Percentiles rank a stretch among this genome's conserved stretches.
Conservation (phyloP, 30 jellyfish, hydroid and myxozoan species). For the Pseudorhiza aurosa region DNA sequence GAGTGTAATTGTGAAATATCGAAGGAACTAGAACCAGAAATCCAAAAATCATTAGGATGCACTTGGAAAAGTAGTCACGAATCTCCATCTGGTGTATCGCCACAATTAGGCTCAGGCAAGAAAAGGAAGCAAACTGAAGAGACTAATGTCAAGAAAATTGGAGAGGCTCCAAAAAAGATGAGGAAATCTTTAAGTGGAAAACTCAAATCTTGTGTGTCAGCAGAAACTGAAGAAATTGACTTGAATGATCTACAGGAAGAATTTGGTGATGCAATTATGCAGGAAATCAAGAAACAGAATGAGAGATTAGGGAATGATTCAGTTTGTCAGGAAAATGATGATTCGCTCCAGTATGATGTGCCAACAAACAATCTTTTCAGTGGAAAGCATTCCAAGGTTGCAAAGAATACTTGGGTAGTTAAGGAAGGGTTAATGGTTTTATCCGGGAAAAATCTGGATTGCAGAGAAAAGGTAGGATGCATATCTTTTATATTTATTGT, state of each 20-base stretch:
- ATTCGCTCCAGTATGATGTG: background rate
- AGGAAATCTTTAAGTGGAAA: constrained; percentile 40
- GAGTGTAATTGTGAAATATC: background rate
- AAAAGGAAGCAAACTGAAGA: constrained; percentile 6
- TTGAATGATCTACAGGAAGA: constrained; percentile 19
- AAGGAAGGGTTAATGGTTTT: constrained; percentile 56
- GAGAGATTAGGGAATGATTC: background rate
- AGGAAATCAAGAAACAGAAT: constrained; percentile 20
- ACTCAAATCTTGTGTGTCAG: constrained; percentile 10
- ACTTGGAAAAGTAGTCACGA: background rate
- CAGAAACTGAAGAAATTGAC: constrained; percentile 12
- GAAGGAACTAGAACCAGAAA: background rate
- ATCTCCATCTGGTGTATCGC: background rate
- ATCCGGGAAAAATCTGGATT: constrained; percentile 33
- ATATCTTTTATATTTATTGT: too few relatives aligned
- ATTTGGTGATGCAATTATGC: constrained; percentile 53
- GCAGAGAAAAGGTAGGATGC: constrained; percentile 59
- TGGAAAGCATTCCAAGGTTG: background rate
- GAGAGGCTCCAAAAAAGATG: constrained; percentile 14
- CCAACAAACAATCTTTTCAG: background rate
- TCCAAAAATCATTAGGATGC: background rate
- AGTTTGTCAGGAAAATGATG: background rate
- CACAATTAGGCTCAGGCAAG: background rate
- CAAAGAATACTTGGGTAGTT: constrained; percentile 22
- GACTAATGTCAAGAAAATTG: background rate